A percentile compares a stretch with the other conserved stretches of the same genome.
Evolutionary conservation across 1,140 invertebrate species (phyloP).

Genomic region (silkworm (Bombyx mori)): DNA sequence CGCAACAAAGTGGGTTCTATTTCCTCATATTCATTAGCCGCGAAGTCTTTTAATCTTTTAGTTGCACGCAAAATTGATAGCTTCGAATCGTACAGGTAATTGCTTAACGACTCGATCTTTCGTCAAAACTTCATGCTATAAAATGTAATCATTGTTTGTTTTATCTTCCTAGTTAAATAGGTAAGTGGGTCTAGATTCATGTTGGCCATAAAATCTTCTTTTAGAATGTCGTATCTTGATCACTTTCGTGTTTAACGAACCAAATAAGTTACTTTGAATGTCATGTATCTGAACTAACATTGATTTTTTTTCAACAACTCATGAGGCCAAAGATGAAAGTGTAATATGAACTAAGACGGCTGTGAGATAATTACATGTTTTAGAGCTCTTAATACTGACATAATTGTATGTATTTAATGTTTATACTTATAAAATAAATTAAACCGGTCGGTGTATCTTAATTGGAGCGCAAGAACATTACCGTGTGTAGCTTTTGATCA

Average conservation of each 20-base stretch:
- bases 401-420: conserved; percentile 17
- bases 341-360: too few relatives aligned
- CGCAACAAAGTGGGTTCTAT: conserved; percentile 3
- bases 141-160: not conserved
- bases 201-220: too few relatives aligned
- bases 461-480: conserved; percentile 64
- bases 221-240: too few relatives aligned
- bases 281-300: too few relatives aligned
- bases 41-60: not conserved
- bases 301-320: too few relatives aligned
- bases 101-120: conserved; percentile 3
- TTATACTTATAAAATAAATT: conserved; percentile 34
- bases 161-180: not conserved
- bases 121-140: not conserved
- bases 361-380: too few relatives aligned
- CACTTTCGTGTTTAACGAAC: too few relatives aligned
- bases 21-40: conserved; percentile 1
- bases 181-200: not conserved
- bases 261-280: too few relatives aligned
- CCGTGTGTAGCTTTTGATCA: conserved; percentile 21
- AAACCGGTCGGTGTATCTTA: conserved; percentile 37
- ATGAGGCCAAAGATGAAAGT: too few relatives aligned
- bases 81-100: conserved; percentile 1
- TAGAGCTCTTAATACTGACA: not conserved
- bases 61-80: conserved; percentile 2